phyloP scores from a whole-genome alignment of 1,140 invertebrate species.

The Polypedilum vanderplanki region DNA sequence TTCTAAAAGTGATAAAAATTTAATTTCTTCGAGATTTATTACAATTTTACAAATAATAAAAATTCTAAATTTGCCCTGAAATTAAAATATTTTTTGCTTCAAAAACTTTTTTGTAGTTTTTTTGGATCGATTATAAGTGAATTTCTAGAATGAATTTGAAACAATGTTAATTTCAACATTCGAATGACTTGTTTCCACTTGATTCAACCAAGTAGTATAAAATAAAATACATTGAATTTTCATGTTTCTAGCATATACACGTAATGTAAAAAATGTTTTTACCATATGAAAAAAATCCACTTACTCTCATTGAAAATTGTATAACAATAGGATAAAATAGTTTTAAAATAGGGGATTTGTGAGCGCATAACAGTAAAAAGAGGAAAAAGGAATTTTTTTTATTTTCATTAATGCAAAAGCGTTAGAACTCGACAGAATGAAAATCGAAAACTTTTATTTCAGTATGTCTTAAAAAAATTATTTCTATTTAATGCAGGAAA shows the following conservation, averaged over 20 bases:
- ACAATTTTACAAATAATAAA: too few species aligned
- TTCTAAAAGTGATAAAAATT: too few species aligned
- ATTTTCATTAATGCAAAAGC: background rate
- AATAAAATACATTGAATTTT: background rate
- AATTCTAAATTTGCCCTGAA: too few species aligned
- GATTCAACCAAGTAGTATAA: too few species aligned
- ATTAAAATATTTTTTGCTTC: background rate
- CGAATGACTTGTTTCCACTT: background rate
- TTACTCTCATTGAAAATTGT: background rate
- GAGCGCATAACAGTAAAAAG: too few species aligned
- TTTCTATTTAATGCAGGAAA: background rate
- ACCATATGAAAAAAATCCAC: background rate
- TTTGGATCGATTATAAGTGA: background rate
- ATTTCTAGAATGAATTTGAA: background rate
- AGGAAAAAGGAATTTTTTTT: background rate
- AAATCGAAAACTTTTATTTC: background rate
- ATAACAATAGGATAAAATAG: background rate
- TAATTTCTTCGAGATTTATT: too few species aligned
- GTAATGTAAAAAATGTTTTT: background rate
- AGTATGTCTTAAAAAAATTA: background rate
- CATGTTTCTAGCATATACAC: background rate
- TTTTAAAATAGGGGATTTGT: background rate
- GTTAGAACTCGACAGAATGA: background rate
- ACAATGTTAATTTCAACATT: constrained; percentile 7
- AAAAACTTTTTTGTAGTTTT: background rate